These are phyloP conservation scores for Blennius ocellaris DNA, from an alignment of 2,113 vertebrate species.

Conservation along the genomic window DNA sequence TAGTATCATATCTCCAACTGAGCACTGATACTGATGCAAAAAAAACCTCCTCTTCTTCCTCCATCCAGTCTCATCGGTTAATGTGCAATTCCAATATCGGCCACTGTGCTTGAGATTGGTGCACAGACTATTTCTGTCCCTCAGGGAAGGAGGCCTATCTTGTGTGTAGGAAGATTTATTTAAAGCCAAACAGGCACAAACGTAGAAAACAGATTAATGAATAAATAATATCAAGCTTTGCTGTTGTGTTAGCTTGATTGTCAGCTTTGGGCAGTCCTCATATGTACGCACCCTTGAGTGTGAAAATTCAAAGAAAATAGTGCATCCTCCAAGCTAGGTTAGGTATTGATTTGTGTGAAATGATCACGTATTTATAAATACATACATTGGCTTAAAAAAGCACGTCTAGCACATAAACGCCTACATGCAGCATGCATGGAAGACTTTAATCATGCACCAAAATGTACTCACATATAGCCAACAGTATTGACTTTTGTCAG, in stretches of 20 bases:
- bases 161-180: neutral
- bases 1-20: too few relatives aligned
- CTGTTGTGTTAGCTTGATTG: neutral
- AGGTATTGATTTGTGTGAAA: neutral
- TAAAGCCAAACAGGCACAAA: neutral
- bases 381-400: neutral
- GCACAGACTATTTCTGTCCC: neutral
- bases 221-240: neutral
- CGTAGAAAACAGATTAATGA: neutral
- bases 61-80: neutral
- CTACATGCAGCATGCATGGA: too few relatives aligned
- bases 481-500: too few relatives aligned
- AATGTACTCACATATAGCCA: too few relatives aligned
- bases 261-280: neutral
- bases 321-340: neutral
- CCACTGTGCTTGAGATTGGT: neutral
- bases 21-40: neutral
- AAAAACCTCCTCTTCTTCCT: neutral
- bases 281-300: neutral
- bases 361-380: neutral
- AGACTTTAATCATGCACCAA: too few relatives aligned
- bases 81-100: neutral
- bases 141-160: neutral
- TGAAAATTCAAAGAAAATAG: neutral
- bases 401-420: too few relatives aligned